phyloP scores from a whole-genome alignment of 2,888 invertebrate genomes.

The Lamproptera curius region DNA sequence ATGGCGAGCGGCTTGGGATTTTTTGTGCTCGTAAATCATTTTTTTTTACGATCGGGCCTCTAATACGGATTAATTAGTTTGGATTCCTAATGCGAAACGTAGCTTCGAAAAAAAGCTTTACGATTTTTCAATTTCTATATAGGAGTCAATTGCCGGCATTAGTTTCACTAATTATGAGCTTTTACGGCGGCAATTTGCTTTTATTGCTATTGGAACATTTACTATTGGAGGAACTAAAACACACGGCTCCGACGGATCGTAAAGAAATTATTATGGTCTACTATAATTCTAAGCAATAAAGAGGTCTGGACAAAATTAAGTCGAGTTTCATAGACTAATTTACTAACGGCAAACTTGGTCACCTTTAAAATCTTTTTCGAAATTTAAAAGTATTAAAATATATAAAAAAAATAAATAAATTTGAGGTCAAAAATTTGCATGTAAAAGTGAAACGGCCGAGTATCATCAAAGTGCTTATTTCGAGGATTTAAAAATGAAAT shows the following conservation, averaged over 20 bases:
- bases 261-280: constrained; percentile 58
- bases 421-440: background rate
- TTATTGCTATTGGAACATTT: constrained; percentile 64
- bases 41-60: constrained; percentile 17
- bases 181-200: constrained; percentile 66
- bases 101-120: constrained; percentile 44
- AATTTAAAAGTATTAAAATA: background rate
- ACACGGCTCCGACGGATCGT: constrained; percentile 44
- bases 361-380: constrained; percentile 25
- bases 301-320: constrained; percentile 34
- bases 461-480: constrained; percentile 39
- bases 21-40: constrained; percentile 30
- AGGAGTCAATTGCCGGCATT: constrained; percentile 62
- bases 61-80: constrained; percentile 43
- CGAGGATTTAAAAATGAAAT: constrained; percentile 59
- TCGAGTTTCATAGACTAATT: constrained; percentile 22
- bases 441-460: constrained; percentile 11
- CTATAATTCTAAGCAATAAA: constrained; percentile 58
- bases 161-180: constrained; percentile 72
- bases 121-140: constrained; percentile 54
- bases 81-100: constrained; percentile 42
- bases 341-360: constrained; percentile 9
- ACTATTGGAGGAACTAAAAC: constrained; percentile 51
- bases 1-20: constrained; percentile 8
- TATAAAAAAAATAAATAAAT: background rate